Percentiles rank a stretch among this genome's conserved stretches.
These are phyloP conservation scores for Larimichthys crocea DNA, from an alignment of 2,113 vertebrate species.

Conservation along the genomic window DNA sequence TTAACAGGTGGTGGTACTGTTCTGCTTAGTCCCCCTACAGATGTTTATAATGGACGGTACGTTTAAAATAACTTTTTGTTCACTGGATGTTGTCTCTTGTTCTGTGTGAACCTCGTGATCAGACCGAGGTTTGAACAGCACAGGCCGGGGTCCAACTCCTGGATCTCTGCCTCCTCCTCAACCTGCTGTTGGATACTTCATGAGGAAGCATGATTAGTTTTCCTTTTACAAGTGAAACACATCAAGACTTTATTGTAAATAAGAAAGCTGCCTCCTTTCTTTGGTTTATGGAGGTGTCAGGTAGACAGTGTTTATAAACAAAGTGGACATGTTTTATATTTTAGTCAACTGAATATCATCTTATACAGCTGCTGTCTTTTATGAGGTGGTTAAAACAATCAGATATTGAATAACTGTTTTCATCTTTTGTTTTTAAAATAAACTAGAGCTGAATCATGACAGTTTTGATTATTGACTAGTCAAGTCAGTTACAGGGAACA, in stretches of 20 bases:
- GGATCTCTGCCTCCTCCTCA: background rate
- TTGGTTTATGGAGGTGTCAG: background rate
- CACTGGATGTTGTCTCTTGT: conserved; percentile 23
- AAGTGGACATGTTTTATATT: background rate
- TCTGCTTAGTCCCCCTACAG: background rate
- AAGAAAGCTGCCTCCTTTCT: background rate
- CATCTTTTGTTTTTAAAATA: background rate
- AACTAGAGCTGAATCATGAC: background rate
- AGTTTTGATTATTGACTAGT: background rate
- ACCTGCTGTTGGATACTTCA: background rate
- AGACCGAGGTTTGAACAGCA: background rate
- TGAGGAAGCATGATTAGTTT: background rate
- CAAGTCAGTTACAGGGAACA: too few species aligned
- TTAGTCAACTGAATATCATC: background rate
- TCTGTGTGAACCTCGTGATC: conserved; percentile 64
- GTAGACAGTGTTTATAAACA: background rate
- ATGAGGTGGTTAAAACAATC: background rate
- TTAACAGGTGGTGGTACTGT: too few species aligned
- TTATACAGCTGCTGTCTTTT: background rate
- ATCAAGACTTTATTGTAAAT: background rate
- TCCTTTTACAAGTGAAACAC: background rate
- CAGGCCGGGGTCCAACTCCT: conserved; percentile 35
- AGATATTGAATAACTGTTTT: background rate
- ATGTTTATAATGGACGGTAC: background rate
- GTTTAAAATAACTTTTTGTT: background rate